phyloP scores from a whole-genome alignment of 2,113 vertebrate genomes.

The Poecilia latipinna region DNA sequence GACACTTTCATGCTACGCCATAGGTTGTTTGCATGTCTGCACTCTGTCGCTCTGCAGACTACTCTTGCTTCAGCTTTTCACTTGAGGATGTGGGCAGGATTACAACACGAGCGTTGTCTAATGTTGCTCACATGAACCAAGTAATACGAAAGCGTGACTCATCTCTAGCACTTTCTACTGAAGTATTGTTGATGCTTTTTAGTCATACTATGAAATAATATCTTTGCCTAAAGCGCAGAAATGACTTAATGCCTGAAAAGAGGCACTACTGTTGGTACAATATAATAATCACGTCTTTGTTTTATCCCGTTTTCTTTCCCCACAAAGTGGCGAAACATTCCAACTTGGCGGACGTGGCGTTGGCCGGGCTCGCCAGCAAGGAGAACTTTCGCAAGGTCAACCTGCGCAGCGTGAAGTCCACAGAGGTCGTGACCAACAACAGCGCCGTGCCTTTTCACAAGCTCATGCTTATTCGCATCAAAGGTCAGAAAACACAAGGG shows the following conservation, averaged over 20 bases:
- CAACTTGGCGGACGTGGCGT: conserved; percentile 79
- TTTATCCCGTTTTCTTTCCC: conserved; percentile 1
- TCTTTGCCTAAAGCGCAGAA: background rate
- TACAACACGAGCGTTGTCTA: background rate
- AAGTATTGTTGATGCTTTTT: background rate
- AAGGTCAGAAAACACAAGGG: conserved; percentile 70
- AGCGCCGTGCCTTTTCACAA: conserved; percentile 81
- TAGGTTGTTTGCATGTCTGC: background rate
- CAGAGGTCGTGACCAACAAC: conserved; percentile 84
- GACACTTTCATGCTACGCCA: too few relatives aligned
- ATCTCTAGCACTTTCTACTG: background rate
- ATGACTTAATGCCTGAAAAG: background rate
- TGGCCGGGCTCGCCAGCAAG: conserved; percentile 84
- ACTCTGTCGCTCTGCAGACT: background rate
- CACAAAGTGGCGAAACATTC: conserved; percentile 84
- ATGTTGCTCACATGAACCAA: background rate
- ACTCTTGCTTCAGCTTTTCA: conserved; percentile 5
- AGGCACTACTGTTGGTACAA: background rate
- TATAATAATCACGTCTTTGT: background rate
- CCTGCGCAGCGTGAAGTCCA: conserved; percentile 81
- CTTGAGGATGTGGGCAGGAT: conserved; percentile 20
- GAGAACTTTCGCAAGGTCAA: conserved; percentile 84
- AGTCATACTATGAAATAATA: background rate
- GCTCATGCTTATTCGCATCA: conserved; percentile 84
- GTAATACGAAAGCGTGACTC: background rate